A percentile compares a stretch with the other conserved stretches of the same genome.
Conservation (phyloP, 1,140 invertebrate species). For the Drosophila guanche region DNA sequence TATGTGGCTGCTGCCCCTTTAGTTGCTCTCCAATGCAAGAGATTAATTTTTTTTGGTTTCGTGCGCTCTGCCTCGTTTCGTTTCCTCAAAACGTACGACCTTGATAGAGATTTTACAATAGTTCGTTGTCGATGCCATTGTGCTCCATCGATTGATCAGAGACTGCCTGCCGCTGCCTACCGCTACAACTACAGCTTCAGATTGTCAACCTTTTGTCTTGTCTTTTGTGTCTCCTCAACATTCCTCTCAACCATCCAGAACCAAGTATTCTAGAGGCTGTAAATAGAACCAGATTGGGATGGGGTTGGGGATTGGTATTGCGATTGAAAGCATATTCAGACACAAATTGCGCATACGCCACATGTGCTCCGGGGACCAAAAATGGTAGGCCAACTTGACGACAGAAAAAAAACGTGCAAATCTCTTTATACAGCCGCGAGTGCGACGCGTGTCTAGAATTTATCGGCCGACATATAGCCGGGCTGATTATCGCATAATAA, state of each 20-base stretch:
- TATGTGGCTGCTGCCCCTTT: slow-evolving; percentile 4
- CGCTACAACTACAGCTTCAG: neutral
- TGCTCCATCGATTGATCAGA: slow-evolving; percentile 63
- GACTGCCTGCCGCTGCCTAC: slow-evolving; percentile 37
- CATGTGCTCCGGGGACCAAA: slow-evolving; percentile 50
- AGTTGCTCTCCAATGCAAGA: slow-evolving; percentile 45
- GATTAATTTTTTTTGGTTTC: slow-evolving; percentile 51
- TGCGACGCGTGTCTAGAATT: slow-evolving; percentile 71
- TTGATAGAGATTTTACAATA: slow-evolving; percentile 58
- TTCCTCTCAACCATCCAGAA: slow-evolving; percentile 27
- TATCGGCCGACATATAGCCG: slow-evolving; percentile 44
- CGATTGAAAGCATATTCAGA: slow-evolving; percentile 23
- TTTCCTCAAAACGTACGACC: slow-evolving; percentile 61
- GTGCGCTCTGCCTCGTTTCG: slow-evolving; percentile 26
- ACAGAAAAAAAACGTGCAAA: slow-evolving; percentile 54
- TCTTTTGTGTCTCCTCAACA: slow-evolving; percentile 31
- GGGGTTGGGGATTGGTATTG: neutral
- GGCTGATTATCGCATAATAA: slow-evolving; percentile 60
- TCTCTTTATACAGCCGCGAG: slow-evolving; percentile 43
- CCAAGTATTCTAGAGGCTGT: slow-evolving; percentile 42
- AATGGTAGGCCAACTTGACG: slow-evolving; percentile 36
- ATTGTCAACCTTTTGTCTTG: slow-evolving; percentile 26
- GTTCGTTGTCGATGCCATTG: slow-evolving; percentile 51
- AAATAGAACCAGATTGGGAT: slow-evolving; percentile 22
- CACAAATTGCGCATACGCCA: slow-evolving; percentile 54